A percentile compares a stretch with the other conserved stretches of the same genome.
phyloP scores from a whole-genome alignment of 1,140 invertebrate genomes.

The Philopotamus ludificatus region DNA sequence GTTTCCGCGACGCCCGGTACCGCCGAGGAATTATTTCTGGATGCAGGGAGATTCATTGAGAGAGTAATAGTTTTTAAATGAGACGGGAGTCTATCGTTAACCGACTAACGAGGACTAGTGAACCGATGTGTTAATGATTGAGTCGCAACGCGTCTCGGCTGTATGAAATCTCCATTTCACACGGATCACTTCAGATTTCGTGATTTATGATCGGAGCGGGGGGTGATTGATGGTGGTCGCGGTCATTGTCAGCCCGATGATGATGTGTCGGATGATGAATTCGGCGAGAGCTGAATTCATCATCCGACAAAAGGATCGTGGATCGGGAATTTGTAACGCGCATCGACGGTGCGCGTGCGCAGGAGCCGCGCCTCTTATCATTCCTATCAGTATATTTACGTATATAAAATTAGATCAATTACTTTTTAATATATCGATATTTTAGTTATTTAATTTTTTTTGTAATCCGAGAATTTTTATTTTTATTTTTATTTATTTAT shows the following conservation, averaged over 20 bases:
- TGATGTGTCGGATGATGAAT: slow-evolving; percentile 21
- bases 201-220: slow-evolving; percentile 25
- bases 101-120: slow-evolving; percentile 36
- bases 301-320: neutral
- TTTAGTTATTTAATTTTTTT: too few species aligned
- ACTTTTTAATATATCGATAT: too few species aligned
- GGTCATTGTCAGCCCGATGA: slow-evolving; percentile 19
- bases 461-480: too few species aligned
- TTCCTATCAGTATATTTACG: too few species aligned
- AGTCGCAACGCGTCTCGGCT: slow-evolving; percentile 19
- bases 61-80: slow-evolving; percentile 56
- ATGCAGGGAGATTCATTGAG: neutral
- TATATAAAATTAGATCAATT: too few species aligned
- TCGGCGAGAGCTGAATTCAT: too few species aligned
- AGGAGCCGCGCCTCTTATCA: too few species aligned
- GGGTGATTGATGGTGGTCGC: slow-evolving; percentile 22
- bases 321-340: too few species aligned
- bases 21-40: slow-evolving; percentile 31
- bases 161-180: slow-evolving; percentile 38
- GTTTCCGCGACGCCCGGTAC: neutral
- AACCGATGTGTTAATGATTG: slow-evolving; percentile 37
- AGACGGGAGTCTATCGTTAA: slow-evolving; percentile 46
- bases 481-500: too few species aligned
- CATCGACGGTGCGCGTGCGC: too few species aligned
- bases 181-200: slow-evolving; percentile 23